Conservation (phyloP, 1,140 invertebrate species). For the Scaptodrosophila lebanonensis region DNA sequence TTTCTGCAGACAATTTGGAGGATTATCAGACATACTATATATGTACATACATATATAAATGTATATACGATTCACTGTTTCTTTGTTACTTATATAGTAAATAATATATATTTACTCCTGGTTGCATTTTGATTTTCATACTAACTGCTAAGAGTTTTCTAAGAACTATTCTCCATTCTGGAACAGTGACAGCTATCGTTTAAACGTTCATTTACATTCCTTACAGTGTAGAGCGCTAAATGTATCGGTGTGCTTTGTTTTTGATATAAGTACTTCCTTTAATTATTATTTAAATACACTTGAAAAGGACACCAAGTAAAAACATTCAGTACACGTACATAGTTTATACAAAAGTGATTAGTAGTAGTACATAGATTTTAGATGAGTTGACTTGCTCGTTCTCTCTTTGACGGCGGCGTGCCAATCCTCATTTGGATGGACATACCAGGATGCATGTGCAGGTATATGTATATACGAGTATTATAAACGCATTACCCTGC, state of each 20-base stretch:
- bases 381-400: conserved; percentile 11
- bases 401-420: neutral
- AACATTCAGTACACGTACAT: conserved; percentile 63
- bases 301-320: conserved; percentile 66
- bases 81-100: conserved; percentile 19
- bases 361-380: conserved; percentile 14
- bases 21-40: conserved; percentile 6
- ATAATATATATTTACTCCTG: conserved; percentile 19
- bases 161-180: conserved; percentile 35
- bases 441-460: no score
- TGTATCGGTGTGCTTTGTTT: conserved; percentile 71
- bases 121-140: conserved; percentile 35
- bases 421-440: no score
- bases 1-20: conserved; percentile 20
- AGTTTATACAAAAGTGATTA: conserved; percentile 37
- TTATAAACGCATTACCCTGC: no score
- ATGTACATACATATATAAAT: conserved; percentile 56
- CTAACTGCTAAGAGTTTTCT: conserved; percentile 41
- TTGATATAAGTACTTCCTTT: conserved; percentile 32
- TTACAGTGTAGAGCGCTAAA: conserved; percentile 56
- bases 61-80: conserved; percentile 64
- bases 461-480: no score
- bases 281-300: neutral
- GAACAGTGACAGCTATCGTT: no score
- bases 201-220: conserved; percentile 2